Evolutionary conservation across 1,140 invertebrate genomes (phyloP).

Genomic region (Scylla paramamosain): DNA sequence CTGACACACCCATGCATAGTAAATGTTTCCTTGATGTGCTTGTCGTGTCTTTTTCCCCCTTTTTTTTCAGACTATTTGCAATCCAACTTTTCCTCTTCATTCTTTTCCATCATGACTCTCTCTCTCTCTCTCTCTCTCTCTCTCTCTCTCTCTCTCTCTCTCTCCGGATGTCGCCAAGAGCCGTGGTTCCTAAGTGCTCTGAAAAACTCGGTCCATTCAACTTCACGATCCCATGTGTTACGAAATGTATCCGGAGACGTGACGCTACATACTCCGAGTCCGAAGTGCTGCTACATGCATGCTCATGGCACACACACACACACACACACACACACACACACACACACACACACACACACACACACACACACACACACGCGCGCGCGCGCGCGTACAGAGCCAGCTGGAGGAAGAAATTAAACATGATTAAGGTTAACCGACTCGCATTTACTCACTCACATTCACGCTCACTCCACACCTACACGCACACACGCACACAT

Average conservation of each 20-base stretch:
- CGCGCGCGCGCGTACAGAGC: background rate
- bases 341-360: background rate
- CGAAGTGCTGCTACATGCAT: background rate
- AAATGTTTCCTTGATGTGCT: background rate
- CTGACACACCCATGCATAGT: no score
- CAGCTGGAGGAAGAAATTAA: background rate
- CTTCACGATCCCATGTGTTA: background rate
- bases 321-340: slow-evolving; percentile 14
- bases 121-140: background rate
- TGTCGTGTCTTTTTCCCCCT: no score
- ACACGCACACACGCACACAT: slow-evolving; percentile 28
- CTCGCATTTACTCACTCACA: background rate
- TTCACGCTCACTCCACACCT: background rate
- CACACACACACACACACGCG: background rate
- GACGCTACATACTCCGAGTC: background rate
- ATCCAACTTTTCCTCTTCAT: background rate
- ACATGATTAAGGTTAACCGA: slow-evolving; percentile 10
- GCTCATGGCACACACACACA: background rate
- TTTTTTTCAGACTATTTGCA: background rate
- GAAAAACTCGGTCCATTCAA: background rate
- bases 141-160: background rate
- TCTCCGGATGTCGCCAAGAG: background rate
- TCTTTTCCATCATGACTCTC: background rate
- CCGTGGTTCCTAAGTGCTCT: background rate
- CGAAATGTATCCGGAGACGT: background rate